phyloP scores from a whole-genome alignment of 2,797 vertebrate species.

The Tapera naevia region DNA sequence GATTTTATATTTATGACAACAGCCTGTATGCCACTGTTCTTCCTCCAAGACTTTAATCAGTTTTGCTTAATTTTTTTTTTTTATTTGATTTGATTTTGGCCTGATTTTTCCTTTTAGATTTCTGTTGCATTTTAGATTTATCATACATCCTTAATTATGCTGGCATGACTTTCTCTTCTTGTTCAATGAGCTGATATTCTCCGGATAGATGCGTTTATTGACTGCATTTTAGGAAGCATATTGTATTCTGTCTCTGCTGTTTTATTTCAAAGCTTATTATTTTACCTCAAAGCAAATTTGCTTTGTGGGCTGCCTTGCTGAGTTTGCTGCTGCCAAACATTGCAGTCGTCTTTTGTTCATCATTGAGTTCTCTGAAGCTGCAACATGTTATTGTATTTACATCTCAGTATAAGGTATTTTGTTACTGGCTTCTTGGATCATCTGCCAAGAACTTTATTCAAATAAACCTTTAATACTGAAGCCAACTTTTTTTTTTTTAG shows the following conservation, averaged over 20 bases:
- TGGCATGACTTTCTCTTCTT: background rate
- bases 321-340: background rate
- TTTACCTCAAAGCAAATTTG: conserved; percentile 47
- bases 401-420: background rate
- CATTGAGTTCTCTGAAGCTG: background rate
- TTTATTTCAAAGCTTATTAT: conserved; percentile 33
- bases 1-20: background rate
- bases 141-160: background rate
- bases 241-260: background rate
- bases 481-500: background rate
- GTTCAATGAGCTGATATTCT: background rate
- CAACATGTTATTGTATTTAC: conserved; percentile 6
- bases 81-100: background rate
- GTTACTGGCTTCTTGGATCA: background rate
- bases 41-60: background rate
- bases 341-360: background rate
- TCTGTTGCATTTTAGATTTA: background rate
- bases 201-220: conserved; percentile 10
- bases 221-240: conserved; percentile 22
- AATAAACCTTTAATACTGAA: background rate
- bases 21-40: background rate
- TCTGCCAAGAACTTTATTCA: conserved; percentile 22
- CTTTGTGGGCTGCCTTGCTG: conserved; percentile 19
- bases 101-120: background rate
- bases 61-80: background rate